Evolutionary conservation across 2,797 vertebrate genomes (phyloP).

Genomic region (Cynodonichthys magdalenae): DNA sequence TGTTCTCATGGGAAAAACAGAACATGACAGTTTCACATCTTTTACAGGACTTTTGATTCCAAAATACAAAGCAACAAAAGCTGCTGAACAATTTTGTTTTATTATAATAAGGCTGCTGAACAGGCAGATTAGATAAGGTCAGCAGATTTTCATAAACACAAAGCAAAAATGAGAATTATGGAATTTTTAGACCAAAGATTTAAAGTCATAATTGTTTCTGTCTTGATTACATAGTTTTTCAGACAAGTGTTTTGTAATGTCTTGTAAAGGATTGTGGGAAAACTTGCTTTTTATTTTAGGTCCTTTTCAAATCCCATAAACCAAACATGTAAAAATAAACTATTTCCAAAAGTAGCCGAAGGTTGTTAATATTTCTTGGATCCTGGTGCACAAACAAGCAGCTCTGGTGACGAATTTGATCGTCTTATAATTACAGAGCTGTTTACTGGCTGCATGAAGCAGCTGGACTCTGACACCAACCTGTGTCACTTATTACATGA

Average conservation of each 20-base stretch:
- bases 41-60: too few species aligned
- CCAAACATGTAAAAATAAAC: slow-evolving; percentile 3
- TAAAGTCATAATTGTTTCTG: neutral
- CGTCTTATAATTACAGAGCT: slow-evolving; percentile 49
- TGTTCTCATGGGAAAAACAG: too few species aligned
- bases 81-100: too few species aligned
- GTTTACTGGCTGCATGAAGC: slow-evolving; percentile 42
- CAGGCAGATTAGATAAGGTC: neutral
- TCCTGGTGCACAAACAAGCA: slow-evolving; percentile 47
- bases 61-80: too few species aligned
- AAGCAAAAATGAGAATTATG: neutral
- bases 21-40: too few species aligned
- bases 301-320: neutral
- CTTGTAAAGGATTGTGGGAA: too few species aligned
- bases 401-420: slow-evolving; percentile 45
- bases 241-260: too few species aligned
- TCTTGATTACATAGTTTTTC: neutral
- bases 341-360: slow-evolving; percentile 21
- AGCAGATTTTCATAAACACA: too few species aligned
- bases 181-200: neutral
- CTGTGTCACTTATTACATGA: slow-evolving; percentile 6
- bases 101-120: too few species aligned
- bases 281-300: neutral
- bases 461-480: slow-evolving; percentile 15
- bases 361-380: slow-evolving; percentile 17